Evolutionary conservation across 2,797 vertebrate species (phyloP).

Genomic region (Xiphophorus birchmanni): DNA sequence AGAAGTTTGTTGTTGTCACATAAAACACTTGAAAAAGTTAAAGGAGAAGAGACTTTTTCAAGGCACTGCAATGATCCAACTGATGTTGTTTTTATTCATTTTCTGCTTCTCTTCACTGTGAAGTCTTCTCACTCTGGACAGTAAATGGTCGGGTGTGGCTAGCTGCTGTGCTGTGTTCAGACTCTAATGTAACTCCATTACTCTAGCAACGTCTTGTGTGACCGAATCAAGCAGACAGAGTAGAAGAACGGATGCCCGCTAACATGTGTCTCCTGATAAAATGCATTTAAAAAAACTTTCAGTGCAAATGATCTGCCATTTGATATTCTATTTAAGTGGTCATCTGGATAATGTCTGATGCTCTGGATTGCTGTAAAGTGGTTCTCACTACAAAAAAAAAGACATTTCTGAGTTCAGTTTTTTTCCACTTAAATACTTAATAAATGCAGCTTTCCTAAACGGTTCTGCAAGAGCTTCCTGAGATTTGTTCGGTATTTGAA

Average conservation of each 20-base stretch:
- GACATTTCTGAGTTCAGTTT: background rate
- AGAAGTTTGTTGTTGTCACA: background rate
- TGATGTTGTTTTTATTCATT: slow-evolving; percentile 14
- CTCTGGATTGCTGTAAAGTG: slow-evolving; percentile 18
- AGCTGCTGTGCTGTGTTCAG: slow-evolving; percentile 23
- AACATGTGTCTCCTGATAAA: slow-evolving; percentile 41
- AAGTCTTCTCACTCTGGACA: slow-evolving; percentile 20
- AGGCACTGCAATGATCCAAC: background rate
- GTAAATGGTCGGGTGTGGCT: slow-evolving; percentile 38
- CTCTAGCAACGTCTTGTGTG: slow-evolving; percentile 28
- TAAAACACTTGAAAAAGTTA: background rate
- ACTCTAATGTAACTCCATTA: slow-evolving; percentile 52
- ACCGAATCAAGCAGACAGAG: slow-evolving; percentile 15
- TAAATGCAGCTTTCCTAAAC: slow-evolving; percentile 13
- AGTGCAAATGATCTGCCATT: slow-evolving; percentile 48
- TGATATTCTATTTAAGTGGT: slow-evolving; percentile 52
- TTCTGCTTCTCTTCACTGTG: background rate
- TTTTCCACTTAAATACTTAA: slow-evolving; percentile 15
- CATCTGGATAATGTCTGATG: slow-evolving; percentile 24
- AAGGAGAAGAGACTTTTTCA: background rate
- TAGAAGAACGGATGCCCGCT: slow-evolving; percentile 45
- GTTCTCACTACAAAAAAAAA: slow-evolving; percentile 4
- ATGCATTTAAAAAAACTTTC: slow-evolving; percentile 60
- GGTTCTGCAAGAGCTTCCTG: background rate
- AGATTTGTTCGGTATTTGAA: background rate